phyloP scores from a whole-genome alignment of 1,140 invertebrate species.

The Apis florea region DNA sequence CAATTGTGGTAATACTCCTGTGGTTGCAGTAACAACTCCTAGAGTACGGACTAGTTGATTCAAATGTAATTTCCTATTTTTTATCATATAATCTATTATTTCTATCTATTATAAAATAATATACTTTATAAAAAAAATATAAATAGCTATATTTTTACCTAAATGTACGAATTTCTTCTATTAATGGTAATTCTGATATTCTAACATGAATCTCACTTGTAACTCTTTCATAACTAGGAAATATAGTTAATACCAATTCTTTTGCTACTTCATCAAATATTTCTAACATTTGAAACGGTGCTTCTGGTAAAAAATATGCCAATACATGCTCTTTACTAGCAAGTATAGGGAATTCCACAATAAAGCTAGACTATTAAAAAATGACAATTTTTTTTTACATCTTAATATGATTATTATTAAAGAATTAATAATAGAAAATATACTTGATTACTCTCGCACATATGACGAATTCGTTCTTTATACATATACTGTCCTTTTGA shows the following conservation, averaged over 20 bases:
- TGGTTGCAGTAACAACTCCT: conserved; percentile 97
- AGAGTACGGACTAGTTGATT: conserved; percentile 96
- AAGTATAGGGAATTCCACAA: conserved; percentile 95
- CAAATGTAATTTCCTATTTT: conserved; percentile 93
- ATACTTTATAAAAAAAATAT: conserved; percentile 15
- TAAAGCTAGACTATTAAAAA: conserved; percentile 88
- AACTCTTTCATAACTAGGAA: conserved; percentile 97
- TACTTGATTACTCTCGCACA: conserved; percentile 94
- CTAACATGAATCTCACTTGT: conserved; percentile 95
- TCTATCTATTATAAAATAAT: conserved; percentile 14
- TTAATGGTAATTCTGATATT: conserved; percentile 96
- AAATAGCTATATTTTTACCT: conserved; percentile 80
- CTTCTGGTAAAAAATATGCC: conserved; percentile 98
- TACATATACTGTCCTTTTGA: conserved; percentile 93
- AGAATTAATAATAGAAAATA: background rate
- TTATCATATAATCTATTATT: conserved; percentile 46
- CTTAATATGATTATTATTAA: background rate
- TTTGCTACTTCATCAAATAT: conserved; percentile 98
- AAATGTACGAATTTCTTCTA: conserved; percentile 97
- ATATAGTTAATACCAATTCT: conserved; percentile 96
- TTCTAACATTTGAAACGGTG: conserved; percentile 96
- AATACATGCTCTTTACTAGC: conserved; percentile 95
- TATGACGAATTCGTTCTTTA: conserved; percentile 94
- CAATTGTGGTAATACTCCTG: conserved; percentile 97
- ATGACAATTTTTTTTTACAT: background rate